Evolutionary conservation across 2,797 vertebrate genomes (phyloP).

Genomic region (Telmatherina bonti): DNA sequence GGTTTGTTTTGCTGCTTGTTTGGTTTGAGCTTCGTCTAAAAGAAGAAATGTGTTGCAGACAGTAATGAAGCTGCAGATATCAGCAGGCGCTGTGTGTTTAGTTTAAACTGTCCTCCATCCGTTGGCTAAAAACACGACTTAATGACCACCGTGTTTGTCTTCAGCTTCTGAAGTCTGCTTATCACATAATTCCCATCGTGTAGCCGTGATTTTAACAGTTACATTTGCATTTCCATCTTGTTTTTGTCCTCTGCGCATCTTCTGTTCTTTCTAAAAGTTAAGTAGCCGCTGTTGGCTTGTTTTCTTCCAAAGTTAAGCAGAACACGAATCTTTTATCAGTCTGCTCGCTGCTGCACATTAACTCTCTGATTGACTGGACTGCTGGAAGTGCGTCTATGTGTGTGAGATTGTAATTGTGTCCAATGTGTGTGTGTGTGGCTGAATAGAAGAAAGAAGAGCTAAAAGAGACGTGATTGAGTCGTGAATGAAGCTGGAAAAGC

Average conservation of each 20-base stretch:
- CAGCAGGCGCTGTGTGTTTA: no score
- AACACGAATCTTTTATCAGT: constrained; percentile 33
- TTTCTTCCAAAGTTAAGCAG: constrained; percentile 37
- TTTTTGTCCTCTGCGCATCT: not conserved
- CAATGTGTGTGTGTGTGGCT: constrained; percentile 19
- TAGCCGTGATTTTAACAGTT: no score
- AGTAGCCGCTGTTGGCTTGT: not conserved
- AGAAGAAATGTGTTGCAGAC: no score
- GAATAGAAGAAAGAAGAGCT: constrained; percentile 10
- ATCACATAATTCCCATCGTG: no score
- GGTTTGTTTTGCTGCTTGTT: no score
- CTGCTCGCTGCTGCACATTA: constrained; percentile 14
- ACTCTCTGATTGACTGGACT: constrained; percentile 18
- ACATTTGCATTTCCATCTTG: not conserved
- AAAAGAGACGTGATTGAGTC: constrained; percentile 23
- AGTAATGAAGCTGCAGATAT: no score
- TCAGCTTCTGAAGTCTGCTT: no score
- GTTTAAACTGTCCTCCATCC: no score
- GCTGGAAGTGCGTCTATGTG: constrained; percentile 14
- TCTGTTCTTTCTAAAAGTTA: not conserved
- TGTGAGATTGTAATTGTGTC: constrained; percentile 9
- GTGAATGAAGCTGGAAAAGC: constrained; percentile 45
- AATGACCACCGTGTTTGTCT: no score
- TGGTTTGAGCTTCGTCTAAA: no score
- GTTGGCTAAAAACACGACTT: no score